Conservation (phyloP, 2,113 vertebrate genomes). For the Xerus inauris region DNA sequence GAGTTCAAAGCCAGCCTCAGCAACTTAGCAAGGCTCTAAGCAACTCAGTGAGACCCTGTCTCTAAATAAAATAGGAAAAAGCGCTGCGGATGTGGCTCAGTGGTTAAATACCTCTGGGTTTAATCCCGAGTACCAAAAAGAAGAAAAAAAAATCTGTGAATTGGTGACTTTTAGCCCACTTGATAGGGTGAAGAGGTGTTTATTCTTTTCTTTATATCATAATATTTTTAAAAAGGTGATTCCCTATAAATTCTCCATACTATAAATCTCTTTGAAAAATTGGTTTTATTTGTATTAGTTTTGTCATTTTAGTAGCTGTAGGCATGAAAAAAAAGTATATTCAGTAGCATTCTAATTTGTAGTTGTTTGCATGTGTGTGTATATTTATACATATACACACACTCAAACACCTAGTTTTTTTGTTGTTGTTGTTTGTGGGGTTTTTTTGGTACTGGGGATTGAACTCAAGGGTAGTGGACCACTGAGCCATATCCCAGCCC, state of each 20-base stretch:
- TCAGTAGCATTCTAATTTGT: background rate
- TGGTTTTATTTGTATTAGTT: slow-evolving; percentile 48
- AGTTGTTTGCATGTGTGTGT: background rate
- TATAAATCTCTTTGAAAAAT: slow-evolving; percentile 26
- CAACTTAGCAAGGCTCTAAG: too few relatives aligned
- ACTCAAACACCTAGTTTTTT: background rate
- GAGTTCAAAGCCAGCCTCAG: too few relatives aligned
- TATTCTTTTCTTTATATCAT: slow-evolving; percentile 15
- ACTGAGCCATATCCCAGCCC: too few relatives aligned
- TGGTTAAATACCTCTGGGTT: too few relatives aligned
- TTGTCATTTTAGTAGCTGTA: background rate
- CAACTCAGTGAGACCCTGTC: too few relatives aligned
- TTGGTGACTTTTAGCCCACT: background rate
- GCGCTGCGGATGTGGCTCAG: too few relatives aligned
- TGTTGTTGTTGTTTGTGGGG: too few relatives aligned
- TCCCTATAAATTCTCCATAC: background rate
- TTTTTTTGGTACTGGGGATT: too few relatives aligned
- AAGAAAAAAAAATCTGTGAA: too few relatives aligned
- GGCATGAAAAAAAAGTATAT: background rate
- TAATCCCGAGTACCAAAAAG: too few relatives aligned
- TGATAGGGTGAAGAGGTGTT: background rate
- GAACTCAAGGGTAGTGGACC: too few relatives aligned
- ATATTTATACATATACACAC: background rate
- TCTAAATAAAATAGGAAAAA: too few relatives aligned
- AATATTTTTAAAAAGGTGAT: slow-evolving; percentile 13